Conservation (phyloP, 2,797 vertebrate genomes). For the Capromys pilorides region DNA sequence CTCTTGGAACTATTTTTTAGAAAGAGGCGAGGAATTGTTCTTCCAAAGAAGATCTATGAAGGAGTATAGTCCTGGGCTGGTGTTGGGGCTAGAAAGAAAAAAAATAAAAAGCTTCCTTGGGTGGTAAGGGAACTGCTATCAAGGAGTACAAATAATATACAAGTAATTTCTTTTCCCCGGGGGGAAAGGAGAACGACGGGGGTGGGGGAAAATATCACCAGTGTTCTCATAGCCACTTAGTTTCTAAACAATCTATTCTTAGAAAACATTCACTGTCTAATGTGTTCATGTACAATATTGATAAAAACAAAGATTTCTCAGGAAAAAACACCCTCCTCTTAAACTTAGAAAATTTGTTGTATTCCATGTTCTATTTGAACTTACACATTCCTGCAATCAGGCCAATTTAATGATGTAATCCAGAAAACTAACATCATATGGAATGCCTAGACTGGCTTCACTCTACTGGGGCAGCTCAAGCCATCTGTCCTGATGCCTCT, state of each 20-base stretch:
- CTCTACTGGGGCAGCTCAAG: not conserved
- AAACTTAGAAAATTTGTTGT: not conserved
- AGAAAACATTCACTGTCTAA: not conserved
- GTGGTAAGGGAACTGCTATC: not conserved
- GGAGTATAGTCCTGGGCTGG: not conserved
- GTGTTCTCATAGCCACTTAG: not conserved
- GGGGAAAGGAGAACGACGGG: too few species aligned
- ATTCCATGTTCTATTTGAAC: not conserved
- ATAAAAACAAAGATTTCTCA: not conserved
- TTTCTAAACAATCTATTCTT: not conserved
- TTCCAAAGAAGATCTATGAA: not conserved
- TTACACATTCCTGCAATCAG: not conserved
- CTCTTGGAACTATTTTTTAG: not conserved
- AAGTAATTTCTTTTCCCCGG: not conserved
- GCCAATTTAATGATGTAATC: conserved; percentile 31
- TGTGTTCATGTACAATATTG: not conserved
- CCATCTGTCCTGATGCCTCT: conserved; percentile 11
- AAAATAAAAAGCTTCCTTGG: not conserved
- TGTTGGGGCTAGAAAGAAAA: not conserved
- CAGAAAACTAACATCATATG: conserved; percentile 29
- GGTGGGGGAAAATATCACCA: not conserved
- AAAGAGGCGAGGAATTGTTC: not conserved
- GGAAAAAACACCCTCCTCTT: not conserved
- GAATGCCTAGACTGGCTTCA: conserved; percentile 34
- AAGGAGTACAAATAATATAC: not conserved